These are phyloP conservation scores for Coreoperca whiteheadi DNA, from an alignment of 2,113 vertebrate genomes.

Conservation along the genomic window DNA sequence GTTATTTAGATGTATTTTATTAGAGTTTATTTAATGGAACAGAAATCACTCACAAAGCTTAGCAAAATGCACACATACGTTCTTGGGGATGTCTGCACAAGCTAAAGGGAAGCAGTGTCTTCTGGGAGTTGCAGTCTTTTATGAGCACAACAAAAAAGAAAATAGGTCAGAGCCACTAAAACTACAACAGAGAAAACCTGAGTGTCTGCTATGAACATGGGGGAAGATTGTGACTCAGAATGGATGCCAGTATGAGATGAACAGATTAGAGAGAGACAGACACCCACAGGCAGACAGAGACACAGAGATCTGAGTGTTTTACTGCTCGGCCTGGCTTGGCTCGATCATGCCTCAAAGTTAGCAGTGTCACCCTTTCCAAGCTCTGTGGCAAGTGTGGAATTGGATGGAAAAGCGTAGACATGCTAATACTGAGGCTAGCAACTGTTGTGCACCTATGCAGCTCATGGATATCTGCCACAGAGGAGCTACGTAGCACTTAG, in stretches of 20 bases:
- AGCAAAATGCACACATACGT: background rate
- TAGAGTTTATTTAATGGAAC: slow-evolving; percentile 13
- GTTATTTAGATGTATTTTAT: slow-evolving; percentile 10
- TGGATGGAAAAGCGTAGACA: slow-evolving; percentile 7
- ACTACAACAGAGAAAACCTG: slow-evolving; percentile 47
- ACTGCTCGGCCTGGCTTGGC: slow-evolving; percentile 8
- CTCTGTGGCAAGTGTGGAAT: slow-evolving; percentile 1
- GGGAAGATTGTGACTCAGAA: slow-evolving; percentile 46
- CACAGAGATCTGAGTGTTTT: background rate
- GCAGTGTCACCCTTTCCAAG: slow-evolving; percentile 18
- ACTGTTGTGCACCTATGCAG: slow-evolving; percentile 20
- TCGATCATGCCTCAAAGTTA: slow-evolving; percentile 20
- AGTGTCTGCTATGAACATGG: slow-evolving; percentile 26
- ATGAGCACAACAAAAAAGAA: slow-evolving; percentile 36
- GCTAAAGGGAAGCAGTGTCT: slow-evolving; percentile 64
- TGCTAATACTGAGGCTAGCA: slow-evolving; percentile 10
- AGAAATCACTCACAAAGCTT: slow-evolving; percentile 25
- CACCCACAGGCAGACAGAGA: background rate
- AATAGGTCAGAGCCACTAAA: slow-evolving; percentile 74
- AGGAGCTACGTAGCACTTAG: slow-evolving; percentile 56
- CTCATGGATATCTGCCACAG: slow-evolving; percentile 21
- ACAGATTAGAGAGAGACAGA: slow-evolving; percentile 2
- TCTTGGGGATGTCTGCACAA: no score
- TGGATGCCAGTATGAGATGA: slow-evolving; percentile 37
- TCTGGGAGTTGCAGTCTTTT: slow-evolving; percentile 73